Percentiles rank a stretch among this genome's conserved stretches.
Conservation (phyloP, 2,797 vertebrate genomes). For the Miopithecus talapoin region DNA sequence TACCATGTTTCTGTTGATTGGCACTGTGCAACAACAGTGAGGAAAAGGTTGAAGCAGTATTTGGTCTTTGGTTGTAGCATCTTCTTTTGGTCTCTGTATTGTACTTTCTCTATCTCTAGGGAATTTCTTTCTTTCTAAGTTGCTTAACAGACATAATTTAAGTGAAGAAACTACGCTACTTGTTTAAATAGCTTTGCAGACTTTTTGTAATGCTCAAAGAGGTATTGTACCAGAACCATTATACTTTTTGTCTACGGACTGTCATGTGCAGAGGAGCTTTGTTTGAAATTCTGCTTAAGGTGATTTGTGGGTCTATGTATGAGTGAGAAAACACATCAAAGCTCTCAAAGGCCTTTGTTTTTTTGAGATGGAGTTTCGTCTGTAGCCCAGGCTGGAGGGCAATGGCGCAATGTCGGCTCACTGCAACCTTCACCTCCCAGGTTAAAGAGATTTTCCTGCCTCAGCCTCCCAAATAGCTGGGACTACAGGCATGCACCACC, state of each 20-base stretch:
- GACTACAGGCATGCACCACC: not conserved
- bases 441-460: not conserved
- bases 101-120: not conserved
- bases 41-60: not conserved
- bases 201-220: not conserved
- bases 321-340: not conserved
- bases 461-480: not conserved
- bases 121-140: not conserved
- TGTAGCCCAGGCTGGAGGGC: not conserved
- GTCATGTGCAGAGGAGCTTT: not conserved
- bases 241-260: not conserved
- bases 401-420: not conserved
- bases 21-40: fast-evolving
- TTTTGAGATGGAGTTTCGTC: not conserved
- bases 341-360: not conserved
- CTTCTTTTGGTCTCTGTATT: not conserved
- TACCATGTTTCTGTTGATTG: fast-evolving
- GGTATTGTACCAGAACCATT: not conserved
- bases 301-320: not conserved
- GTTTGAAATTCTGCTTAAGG: not conserved
- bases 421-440: not conserved
- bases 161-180: not conserved
- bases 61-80: too few relatives aligned
- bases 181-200: not conserved
- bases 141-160: not conserved